Percentiles rank a stretch among this genome's conserved stretches.
phyloP scores from a whole-genome alignment of 2,888 invertebrate species.

The Spisula subtruncata region DNA sequence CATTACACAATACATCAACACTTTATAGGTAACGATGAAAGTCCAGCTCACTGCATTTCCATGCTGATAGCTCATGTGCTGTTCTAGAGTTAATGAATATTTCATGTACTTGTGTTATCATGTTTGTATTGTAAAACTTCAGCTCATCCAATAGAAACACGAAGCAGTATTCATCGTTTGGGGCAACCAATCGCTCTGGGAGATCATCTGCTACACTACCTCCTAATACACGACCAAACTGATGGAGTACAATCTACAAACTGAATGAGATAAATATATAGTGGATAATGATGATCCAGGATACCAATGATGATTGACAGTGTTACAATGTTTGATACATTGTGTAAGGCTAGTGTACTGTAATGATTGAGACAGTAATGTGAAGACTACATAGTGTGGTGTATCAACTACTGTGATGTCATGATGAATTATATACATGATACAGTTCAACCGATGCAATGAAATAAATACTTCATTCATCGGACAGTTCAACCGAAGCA shows the following conservation, averaged over 20 bases:
- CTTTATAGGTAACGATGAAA: too few species aligned
- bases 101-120: not conserved
- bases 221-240: constrained; percentile 77
- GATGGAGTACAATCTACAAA: constrained; percentile 31
- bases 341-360: not conserved
- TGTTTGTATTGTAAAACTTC: constrained; percentile 48
- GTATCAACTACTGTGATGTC: not conserved
- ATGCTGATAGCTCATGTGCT: too few species aligned
- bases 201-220: constrained; percentile 80
- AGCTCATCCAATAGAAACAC: constrained; percentile 78
- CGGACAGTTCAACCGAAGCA: not conserved
- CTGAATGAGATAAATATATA: not conserved
- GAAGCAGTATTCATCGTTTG: constrained; percentile 85
- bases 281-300: not conserved
- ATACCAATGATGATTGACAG: not conserved
- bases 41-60: too few species aligned
- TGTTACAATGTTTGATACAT: not conserved
- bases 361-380: not conserved
- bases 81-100: too few species aligned
- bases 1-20: too few species aligned
- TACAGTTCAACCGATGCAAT: not conserved
- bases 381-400: not conserved
- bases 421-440: not conserved
- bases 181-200: constrained; percentile 75
- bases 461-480: too few species aligned